Percentiles rank a stretch among this genome's conserved stretches.
Evolutionary conservation across 2,797 vertebrate genomes (phyloP).

Genomic region (Echiichthys vipera): DNA sequence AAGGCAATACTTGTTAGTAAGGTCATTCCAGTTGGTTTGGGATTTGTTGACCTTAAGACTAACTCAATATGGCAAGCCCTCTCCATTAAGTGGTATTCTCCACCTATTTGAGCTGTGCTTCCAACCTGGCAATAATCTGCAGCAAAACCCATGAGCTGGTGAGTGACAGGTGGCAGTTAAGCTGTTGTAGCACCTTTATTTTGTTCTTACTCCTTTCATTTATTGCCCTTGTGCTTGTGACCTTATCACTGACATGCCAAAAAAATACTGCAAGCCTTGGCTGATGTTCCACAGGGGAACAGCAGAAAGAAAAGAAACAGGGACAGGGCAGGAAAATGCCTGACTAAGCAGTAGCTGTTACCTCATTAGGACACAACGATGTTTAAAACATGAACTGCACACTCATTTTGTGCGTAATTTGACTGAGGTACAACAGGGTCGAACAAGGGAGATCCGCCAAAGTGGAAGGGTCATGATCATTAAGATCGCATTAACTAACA

Average conservation of each 20-base stretch:
- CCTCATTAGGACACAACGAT: slow-evolving; percentile 79
- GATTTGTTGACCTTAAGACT: no score
- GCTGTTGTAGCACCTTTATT: slow-evolving; percentile 6
- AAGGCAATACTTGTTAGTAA: neutral
- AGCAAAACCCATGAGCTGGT: neutral
- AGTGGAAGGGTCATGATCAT: slow-evolving; percentile 64
- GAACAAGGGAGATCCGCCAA: slow-evolving; percentile 55
- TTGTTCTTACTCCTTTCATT: slow-evolving; percentile 6
- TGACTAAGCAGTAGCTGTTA: slow-evolving; percentile 80
- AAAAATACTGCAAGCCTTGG: slow-evolving; percentile 61
- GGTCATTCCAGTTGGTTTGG: neutral
- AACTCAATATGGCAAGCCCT: no score
- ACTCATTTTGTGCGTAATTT: slow-evolving; percentile 75
- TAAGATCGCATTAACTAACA: slow-evolving; percentile 68
- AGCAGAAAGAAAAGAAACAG: slow-evolving; percentile 45
- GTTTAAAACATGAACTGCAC: slow-evolving; percentile 85
- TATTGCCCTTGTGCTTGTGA: slow-evolving; percentile 61
- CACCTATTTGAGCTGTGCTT: neutral
- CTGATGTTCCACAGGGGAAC: slow-evolving; percentile 64
- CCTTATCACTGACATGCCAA: slow-evolving; percentile 69
- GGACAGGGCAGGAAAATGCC: slow-evolving; percentile 57
- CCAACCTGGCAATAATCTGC: neutral
- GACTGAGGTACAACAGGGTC: slow-evolving; percentile 69
- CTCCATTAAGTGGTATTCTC: neutral
- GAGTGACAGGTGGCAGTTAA: slow-evolving; percentile 34